Conservation (phyloP, 2,113 vertebrate genomes). For the Pelobates fuscus region DNA sequence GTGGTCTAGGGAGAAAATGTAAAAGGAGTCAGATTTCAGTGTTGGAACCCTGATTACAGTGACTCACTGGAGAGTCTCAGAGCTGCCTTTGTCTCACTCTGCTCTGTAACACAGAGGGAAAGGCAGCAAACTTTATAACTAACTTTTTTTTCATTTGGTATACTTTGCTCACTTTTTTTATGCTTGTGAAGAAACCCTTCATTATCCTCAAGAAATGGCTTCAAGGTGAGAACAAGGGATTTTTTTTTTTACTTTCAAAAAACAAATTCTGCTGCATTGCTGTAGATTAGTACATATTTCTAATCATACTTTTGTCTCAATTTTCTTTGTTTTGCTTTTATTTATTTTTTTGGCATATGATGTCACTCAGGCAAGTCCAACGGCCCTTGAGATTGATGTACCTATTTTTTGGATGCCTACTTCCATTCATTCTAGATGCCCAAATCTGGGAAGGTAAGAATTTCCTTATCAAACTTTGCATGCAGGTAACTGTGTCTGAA, state of each 20-base stretch:
- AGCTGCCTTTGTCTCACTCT: slow-evolving; percentile 69
- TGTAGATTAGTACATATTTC: not conserved
- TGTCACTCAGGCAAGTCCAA: slow-evolving; percentile 54
- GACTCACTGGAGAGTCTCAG: slow-evolving; percentile 66
- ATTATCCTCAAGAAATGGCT: slow-evolving; percentile 54
- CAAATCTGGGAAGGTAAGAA: slow-evolving; percentile 69
- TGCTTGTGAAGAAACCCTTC: slow-evolving; percentile 1
- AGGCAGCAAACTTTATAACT: slow-evolving; percentile 56
- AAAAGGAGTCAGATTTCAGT: slow-evolving; percentile 65
- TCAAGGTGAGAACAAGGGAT: slow-evolving; percentile 57
- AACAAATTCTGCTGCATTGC: not conserved
- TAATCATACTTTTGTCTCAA: not conserved
- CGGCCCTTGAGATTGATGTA: slow-evolving; percentile 56
- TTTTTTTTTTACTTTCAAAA: too few relatives aligned
- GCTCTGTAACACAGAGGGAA: slow-evolving; percentile 54
- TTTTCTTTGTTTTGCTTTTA: accelerated
- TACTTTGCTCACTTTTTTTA: not conserved
- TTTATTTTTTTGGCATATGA: slow-evolving; percentile 39
- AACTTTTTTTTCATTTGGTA: slow-evolving; percentile 46
- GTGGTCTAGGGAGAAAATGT: slow-evolving; percentile 56
- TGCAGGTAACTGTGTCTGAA: slow-evolving; percentile 14
- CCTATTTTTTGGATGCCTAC: slow-evolving; percentile 54
- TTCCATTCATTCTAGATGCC: slow-evolving; percentile 52
- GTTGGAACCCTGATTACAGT: slow-evolving; percentile 57
- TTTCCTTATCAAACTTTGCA: not conserved